Evolutionary conservation across 2,113 vertebrate species (phyloP).

Genomic region (Paedocypris sp.): DNA sequence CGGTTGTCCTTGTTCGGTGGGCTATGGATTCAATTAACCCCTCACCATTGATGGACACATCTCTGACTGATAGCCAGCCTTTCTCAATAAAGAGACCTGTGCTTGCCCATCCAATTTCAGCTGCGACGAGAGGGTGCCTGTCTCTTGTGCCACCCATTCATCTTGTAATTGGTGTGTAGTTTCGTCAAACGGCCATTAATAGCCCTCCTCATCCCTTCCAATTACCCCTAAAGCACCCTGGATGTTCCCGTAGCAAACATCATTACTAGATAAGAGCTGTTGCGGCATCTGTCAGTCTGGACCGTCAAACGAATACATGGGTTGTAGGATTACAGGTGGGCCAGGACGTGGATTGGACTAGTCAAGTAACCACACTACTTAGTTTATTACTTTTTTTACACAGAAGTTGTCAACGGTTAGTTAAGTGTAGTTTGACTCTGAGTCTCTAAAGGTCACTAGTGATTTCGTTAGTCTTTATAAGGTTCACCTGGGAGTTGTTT

Average conservation of each 20-base stretch:
- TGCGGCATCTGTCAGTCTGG: slow-evolving; percentile 1
- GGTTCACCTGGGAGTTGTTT: too few relatives aligned
- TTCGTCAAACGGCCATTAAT: slow-evolving; percentile 1
- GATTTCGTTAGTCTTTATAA: too few relatives aligned
- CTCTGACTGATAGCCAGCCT: neutral
- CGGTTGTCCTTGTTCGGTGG: neutral
- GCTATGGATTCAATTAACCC: slow-evolving; percentile 7
- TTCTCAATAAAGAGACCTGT: neutral
- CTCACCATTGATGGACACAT: neutral
- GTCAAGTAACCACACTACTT: too few relatives aligned
- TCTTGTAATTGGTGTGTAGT: slow-evolving; percentile 12
- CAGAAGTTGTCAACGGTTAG: too few relatives aligned
- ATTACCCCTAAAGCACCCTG: slow-evolving; percentile 8
- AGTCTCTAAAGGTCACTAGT: too few relatives aligned
- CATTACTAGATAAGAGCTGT: neutral
- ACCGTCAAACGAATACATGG: neutral
- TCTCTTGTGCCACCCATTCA: slow-evolving; percentile 4
- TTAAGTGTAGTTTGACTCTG: too few relatives aligned
- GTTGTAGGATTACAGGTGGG: neutral
- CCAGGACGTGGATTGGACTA: neutral
- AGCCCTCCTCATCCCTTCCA: slow-evolving; percentile 1
- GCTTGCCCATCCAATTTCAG: neutral
- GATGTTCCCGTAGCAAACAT: slow-evolving; percentile 10
- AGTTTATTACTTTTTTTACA: too few relatives aligned
- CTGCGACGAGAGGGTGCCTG: neutral